These are phyloP conservation scores for Nematopogon swammerdamellus DNA, from an alignment of 2,888 invertebrate species.

Conservation along the genomic window DNA sequence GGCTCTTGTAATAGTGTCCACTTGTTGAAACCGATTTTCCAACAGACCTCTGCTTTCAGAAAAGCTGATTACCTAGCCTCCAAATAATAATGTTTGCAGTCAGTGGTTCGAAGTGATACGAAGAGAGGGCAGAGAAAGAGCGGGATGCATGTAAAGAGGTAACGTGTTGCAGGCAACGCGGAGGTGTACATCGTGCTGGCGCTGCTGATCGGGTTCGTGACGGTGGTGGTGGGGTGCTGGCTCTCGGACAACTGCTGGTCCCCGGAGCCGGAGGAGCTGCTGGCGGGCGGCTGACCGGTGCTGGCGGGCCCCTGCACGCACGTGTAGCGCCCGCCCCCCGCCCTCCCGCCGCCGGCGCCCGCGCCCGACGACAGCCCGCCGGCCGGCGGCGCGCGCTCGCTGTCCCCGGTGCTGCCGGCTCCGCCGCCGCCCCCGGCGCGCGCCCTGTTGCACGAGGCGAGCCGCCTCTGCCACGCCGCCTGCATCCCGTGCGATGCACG, in stretches of 20 bases:
- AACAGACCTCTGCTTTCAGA: no score
- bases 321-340: constrained; percentile 56
- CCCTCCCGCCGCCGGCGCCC: constrained; percentile 26
- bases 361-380: constrained; percentile 30
- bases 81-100: no score
- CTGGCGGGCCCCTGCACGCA: constrained; percentile 60
- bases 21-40: no score
- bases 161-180: constrained; percentile 59
- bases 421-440: constrained; percentile 29
- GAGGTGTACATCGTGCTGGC: constrained; percentile 74
- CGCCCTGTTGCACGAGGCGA: constrained; percentile 33
- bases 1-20: no score
- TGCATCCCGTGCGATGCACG: constrained; percentile 32
- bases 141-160: neutral
- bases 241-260: constrained; percentile 77
- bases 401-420: constrained; percentile 12
- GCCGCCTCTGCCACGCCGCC: constrained; percentile 34
- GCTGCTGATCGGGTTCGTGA: constrained; percentile 67
- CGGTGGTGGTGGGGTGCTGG: constrained; percentile 74
- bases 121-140: no score
- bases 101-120: no score
- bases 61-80: no score
- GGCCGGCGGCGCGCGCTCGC: constrained; percentile 17
- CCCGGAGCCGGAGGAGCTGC: constrained; percentile 65
- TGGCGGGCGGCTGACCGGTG: constrained; percentile 69